Evolutionary conservation across 35 echinoderm and acorn worm genomes (phyloP).

Genomic region (Ophiothrix spiculata): DNA sequence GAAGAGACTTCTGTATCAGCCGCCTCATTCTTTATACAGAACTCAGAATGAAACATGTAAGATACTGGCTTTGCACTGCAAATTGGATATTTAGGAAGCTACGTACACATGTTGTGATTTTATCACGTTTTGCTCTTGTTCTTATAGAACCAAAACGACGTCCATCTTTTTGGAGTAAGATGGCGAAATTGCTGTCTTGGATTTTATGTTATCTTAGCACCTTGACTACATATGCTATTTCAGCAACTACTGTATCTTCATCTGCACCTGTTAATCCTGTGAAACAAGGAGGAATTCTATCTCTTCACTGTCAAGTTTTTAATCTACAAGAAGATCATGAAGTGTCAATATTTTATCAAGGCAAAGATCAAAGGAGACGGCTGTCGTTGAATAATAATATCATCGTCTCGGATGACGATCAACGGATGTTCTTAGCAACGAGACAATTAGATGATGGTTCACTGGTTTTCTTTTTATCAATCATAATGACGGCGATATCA

Average conservation of each 20-base stretch:
- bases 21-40: too few relatives aligned
- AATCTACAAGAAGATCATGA: neutral
- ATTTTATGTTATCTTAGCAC: neutral
- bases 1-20: too few relatives aligned
- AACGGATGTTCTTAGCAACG: neutral
- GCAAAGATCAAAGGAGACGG: neutral
- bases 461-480: neutral
- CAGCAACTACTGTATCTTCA: neutral
- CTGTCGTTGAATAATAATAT: neutral
- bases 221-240: neutral
- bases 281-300: neutral
- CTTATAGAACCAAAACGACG: too few relatives aligned
- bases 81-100: too few relatives aligned
- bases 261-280: neutral
- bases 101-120: too few relatives aligned
- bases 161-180: too few relatives aligned
- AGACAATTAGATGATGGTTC: constrained; percentile 10
- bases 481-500: neutral
- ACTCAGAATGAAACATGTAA: too few relatives aligned
- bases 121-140: too few relatives aligned
- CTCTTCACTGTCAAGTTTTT: neutral
- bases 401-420: neutral
- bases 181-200: neutral
- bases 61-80: too few relatives aligned
- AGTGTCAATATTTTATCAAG: neutral